Evolutionary conservation across 1,140 invertebrate species (phyloP), one percentile per base, ranked within the genome.

Genomic region (Drosophila pallidifrons): DNA sequence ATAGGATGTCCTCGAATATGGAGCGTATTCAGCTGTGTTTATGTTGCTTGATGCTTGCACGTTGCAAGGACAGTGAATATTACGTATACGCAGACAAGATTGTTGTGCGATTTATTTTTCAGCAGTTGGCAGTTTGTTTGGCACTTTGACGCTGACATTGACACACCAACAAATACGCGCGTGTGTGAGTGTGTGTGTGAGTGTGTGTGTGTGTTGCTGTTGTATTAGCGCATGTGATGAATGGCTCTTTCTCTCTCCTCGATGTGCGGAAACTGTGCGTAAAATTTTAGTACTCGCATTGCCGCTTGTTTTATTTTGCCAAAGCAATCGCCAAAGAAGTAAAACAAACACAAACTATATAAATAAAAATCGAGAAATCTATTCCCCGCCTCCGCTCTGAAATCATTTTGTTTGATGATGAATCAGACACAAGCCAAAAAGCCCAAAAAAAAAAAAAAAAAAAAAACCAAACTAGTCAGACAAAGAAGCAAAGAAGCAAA

Each of bases 51-150:
- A 10, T 13, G 49, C 13, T 16, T 11, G 49, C 8, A 15, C 11
- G 7, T 8, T 65, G 60, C 52, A 72, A 66, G 69, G 61, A 66
- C 45, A 43, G 5, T 46, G 66, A 72, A 73, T 73, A 73, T 68
- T 73, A 47, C 70, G 64, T 67, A 68, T 73, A 73, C 64, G 70
- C 64, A 73, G 47, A 67, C 64, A 66, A 73, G 64, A 59, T 60
- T 73, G 70, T 73, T 68, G 64, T 64, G 60, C 51, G 55, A 59
- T 73, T 68, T 68, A 67, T 68, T 67, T 67, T 73, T 67, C 64
- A 66, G 60, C 68, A 58, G 54, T 66, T 72, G 69, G 59, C 57
- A 70, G 49, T 70, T 70, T 69, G 46, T 69, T 69, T 69, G 66
- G 60, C 59, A 65, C 32, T 66, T 66, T 67, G 70, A 73, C 64